phyloP scores from a whole-genome alignment of 92 coral and sea anemone species.

The Epizoanthus ramosus region DNA sequence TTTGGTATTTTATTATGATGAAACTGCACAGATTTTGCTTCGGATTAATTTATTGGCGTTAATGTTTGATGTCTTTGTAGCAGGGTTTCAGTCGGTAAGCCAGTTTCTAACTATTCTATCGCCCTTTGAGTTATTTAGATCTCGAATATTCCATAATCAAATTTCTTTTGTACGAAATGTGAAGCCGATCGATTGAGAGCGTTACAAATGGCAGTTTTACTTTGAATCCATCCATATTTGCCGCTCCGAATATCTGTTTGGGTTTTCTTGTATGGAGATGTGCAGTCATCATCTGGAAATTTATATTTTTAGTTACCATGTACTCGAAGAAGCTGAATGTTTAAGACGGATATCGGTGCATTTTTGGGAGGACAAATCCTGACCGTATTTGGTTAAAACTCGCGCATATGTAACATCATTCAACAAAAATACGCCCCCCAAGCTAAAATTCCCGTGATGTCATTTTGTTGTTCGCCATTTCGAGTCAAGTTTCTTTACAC shows the following conservation, averaged over 20 bases:
- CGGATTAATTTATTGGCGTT: too few relatives aligned
- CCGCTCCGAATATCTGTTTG: conserved; percentile 5
- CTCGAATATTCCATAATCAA: background rate
- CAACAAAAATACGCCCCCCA: conserved; percentile 24
- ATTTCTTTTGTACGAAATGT: background rate
- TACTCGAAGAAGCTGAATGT: conserved; percentile 9
- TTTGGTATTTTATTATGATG: background rate
- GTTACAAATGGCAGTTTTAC: background rate
- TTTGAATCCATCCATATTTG: background rate
- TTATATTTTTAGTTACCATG: background rate
- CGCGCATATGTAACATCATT: conserved; percentile 17
- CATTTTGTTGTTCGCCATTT: background rate
- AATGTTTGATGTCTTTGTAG: background rate
- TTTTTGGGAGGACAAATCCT: conserved; percentile 12
- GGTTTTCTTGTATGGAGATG: conserved; percentile 6
- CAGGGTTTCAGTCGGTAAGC: background rate
- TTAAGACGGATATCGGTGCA: conserved; percentile 10
- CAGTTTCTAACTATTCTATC: background rate
- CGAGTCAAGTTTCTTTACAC: background rate
- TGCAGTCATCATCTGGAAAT: conserved; percentile 9
- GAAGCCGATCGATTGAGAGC: background rate
- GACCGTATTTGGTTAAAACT: conserved; percentile 43
- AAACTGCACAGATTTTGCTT: too few relatives aligned
- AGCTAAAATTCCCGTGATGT: conserved; percentile 28
- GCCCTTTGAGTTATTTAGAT: background rate